Base-by-base conservation (phyloP, 1,140 invertebrate genomes). In the Drosophila sechellia region DNA sequence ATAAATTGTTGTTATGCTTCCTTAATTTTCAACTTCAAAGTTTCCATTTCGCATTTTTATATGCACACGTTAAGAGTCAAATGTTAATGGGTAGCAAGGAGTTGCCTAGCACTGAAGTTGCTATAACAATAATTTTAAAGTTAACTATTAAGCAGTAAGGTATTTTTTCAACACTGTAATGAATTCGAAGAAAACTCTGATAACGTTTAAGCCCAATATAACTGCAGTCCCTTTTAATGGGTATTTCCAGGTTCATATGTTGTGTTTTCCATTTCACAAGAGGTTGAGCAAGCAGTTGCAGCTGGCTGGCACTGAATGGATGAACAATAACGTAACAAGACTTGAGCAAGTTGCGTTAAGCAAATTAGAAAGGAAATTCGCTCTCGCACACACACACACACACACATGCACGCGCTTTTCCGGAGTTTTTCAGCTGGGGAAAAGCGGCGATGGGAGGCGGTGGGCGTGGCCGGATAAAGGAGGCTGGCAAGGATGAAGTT, bases 361-460 rank as follows among this genome's bases (percentile, higher is more conserved):
- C 63, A 83, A 83, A 83, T 83, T 83, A 83, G 75, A 65, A 84
- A 49, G 52, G 56, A 83, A 79, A 75, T 77, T 63, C 61, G 40
- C 49, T 53, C 3, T 45, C 45, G 35, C 37, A 49, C 20, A 48
- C 39, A 12, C 20, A 17, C 17, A 17, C 17, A 35, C 20, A n/a
- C 31, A 43, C 31, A 45, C 8, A 37, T 45, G 27, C 49, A 27
- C 31, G 43, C 37, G 43, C 52, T 42, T 39, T 54, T 17, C 42
- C 15, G 13, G 15, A 25, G 55, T 20, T 39, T 22, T 37, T 22
- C 31, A 48, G n/a, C 8, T 20, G 15, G 4, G 10, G 4, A 48
- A n/a, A 12, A 12, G 12, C 1, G 10, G 15, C 2, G 15, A 1
- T 3, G 4, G 40, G 8, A 4, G 35, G 11, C 13, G 54, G 15